phyloP scores from a whole-genome alignment of 2,113 vertebrate genomes.

The Mus musculus region DNA sequence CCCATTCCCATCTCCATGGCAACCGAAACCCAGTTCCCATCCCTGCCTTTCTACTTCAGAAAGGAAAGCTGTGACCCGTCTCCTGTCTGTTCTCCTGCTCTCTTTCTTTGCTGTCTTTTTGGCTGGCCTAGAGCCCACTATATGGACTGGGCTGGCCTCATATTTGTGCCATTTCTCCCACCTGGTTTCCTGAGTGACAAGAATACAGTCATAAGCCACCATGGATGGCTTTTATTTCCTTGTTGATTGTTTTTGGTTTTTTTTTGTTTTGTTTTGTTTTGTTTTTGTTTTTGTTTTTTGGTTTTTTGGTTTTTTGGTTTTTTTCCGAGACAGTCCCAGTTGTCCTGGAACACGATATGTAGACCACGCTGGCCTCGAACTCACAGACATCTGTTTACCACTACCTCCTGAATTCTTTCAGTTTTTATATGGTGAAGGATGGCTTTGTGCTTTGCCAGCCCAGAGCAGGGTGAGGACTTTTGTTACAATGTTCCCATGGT shows the following conservation, averaged over 20 bases:
- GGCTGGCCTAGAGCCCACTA: not conserved
- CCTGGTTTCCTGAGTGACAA: not conserved
- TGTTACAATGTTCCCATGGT: not conserved
- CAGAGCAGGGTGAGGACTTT: not conserved
- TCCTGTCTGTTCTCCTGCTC: not conserved
- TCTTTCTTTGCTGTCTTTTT: not conserved
- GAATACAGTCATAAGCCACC: not conserved
- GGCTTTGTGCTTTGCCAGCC: not conserved
- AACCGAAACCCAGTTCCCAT: conserved; percentile 74
- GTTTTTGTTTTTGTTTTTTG: not conserved
- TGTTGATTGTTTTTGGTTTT: not conserved
- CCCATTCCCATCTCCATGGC: conserved; percentile 78
- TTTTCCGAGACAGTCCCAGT: not conserved
- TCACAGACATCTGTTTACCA: not conserved
- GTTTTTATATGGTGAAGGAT: not conserved
- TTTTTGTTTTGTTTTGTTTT: no score
- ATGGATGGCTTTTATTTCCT: not conserved
- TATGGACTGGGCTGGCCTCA: not conserved
- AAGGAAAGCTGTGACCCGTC: conserved; percentile 46
- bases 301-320: no score
- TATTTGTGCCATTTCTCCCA: no score
- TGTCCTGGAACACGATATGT: not conserved
- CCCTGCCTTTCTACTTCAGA: conserved; percentile 72
- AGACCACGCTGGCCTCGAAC: not conserved
- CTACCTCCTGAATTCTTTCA: not conserved